Evolutionary conservation across 1,140 invertebrate species (phyloP).

Genomic region (Gonatopus flavifemur): DNA sequence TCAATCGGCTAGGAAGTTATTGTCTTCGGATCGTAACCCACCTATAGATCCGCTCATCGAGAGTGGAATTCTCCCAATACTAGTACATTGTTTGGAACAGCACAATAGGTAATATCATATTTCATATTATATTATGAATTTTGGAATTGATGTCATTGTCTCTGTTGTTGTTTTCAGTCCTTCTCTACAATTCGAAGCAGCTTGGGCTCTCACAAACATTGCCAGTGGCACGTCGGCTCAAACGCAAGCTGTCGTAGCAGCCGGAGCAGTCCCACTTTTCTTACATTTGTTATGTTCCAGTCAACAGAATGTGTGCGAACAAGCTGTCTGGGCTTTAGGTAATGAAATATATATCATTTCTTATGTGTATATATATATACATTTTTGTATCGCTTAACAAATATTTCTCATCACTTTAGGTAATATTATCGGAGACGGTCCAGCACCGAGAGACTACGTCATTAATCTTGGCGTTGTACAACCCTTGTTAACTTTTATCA

Average conservation of each 20-base stretch:
- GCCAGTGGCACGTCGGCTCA: slow-evolving; percentile 95
- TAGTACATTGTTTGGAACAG: slow-evolving; percentile 86
- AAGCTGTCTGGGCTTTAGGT: slow-evolving; percentile 98
- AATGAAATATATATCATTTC: slow-evolving; percentile 28
- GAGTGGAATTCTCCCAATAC: slow-evolving; percentile 90
- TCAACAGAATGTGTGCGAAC: slow-evolving; percentile 98
- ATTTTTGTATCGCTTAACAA: background rate
- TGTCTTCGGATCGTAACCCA: slow-evolving; percentile 96
- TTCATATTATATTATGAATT: background rate
- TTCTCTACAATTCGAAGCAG: slow-evolving; percentile 95
- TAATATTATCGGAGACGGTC: slow-evolving; percentile 93
- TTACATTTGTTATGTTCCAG: slow-evolving; percentile 85
- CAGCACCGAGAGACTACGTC: slow-evolving; percentile 86
- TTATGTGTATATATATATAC: background rate
- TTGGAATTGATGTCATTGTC: slow-evolving; percentile 7
- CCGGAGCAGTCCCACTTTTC: slow-evolving; percentile 94
- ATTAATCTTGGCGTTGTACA: slow-evolving; percentile 88
- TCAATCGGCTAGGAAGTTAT: slow-evolving; percentile 86
- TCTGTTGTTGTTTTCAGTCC: slow-evolving; percentile 65
- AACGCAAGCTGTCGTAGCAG: slow-evolving; percentile 93
- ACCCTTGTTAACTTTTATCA: slow-evolving; percentile 88
- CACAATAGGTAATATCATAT: slow-evolving; percentile 67
- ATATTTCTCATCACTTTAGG: slow-evolving; percentile 39
- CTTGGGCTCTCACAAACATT: slow-evolving; percentile 99
- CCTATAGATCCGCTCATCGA: slow-evolving; percentile 97